Conservation (phyloP, 2,888 invertebrate genomes). For the Sphecodes monilicornis region DNA sequence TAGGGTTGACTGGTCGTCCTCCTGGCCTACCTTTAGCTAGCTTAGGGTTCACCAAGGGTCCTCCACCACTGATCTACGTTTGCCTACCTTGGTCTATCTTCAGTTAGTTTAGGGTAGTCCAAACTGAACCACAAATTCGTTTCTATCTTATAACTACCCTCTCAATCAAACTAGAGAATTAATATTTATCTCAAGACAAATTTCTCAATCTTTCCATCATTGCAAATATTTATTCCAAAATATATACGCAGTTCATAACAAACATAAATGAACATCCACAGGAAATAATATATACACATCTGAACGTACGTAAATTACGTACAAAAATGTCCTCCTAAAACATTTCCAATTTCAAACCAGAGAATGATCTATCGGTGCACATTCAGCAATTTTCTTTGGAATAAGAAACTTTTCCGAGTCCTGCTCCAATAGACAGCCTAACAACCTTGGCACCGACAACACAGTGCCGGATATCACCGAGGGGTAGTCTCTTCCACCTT, state of each 20-base stretch:
- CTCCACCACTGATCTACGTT: too few species aligned
- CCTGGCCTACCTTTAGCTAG: too few species aligned
- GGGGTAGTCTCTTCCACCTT: constrained; percentile 87
- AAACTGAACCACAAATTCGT: too few species aligned
- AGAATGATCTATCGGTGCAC: constrained; percentile 39
- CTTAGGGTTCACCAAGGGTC: too few species aligned
- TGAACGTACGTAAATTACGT: background rate
- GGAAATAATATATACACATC: background rate
- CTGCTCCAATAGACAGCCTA: constrained; percentile 91
- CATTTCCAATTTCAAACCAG: background rate
- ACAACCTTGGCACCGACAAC: constrained; percentile 90
- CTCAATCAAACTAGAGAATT: too few species aligned
- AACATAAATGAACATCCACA: background rate
- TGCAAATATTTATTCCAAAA: constrained; percentile 40
- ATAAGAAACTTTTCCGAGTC: constrained; percentile 83
- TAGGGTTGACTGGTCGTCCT: too few species aligned
- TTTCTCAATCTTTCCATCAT: background rate
- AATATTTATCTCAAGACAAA: too few species aligned
- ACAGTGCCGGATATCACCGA: constrained; percentile 90
- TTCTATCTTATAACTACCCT: too few species aligned
- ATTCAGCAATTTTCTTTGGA: constrained; percentile 70
- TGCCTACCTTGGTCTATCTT: too few species aligned
- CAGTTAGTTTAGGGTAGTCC: too few species aligned
- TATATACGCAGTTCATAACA: constrained; percentile 16
- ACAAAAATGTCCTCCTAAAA: background rate